phyloP scores from a whole-genome alignment of 2,888 invertebrate genomes.

The Serrognathus titanus region DNA sequence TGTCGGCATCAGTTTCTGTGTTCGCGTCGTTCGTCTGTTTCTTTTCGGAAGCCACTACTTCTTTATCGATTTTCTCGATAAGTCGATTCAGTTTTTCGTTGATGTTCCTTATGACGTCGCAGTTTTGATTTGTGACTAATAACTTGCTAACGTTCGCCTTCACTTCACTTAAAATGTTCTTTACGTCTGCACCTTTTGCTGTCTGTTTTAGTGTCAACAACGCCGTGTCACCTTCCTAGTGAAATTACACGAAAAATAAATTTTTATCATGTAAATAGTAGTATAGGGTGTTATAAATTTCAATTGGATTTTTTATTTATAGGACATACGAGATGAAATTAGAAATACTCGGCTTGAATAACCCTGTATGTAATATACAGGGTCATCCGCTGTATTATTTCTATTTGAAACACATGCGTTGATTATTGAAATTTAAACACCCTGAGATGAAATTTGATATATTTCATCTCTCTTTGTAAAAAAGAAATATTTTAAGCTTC shows the following conservation, averaged over 20 bases:
- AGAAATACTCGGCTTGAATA: neutral
- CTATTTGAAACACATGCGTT: too few relatives aligned
- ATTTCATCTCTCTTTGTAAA: too few relatives aligned
- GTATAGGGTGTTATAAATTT: neutral
- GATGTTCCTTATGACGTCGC: constrained; percentile 11
- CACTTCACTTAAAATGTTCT: constrained; percentile 50
- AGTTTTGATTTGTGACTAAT: constrained; percentile 30
- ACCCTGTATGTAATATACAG: neutral
- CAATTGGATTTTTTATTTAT: neutral
- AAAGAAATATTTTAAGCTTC: constrained; percentile 33
- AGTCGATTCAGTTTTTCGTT: constrained; percentile 18
- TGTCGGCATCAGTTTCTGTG: constrained; percentile 29
- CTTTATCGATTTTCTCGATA: neutral
- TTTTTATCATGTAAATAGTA: neutral
- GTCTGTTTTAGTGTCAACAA: constrained; percentile 34
- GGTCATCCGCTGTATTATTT: too few relatives aligned
- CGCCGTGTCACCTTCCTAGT: constrained; percentile 17
- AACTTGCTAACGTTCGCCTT: constrained; percentile 37
- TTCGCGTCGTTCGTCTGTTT: constrained; percentile 16
- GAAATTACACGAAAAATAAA: neutral
- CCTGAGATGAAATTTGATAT: too few relatives aligned
- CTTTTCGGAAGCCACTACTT: neutral
- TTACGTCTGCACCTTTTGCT: constrained; percentile 50
- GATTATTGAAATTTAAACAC: too few relatives aligned
- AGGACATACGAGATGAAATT: neutral